Evolutionary conservation across 2,888 invertebrate species (phyloP).

Genomic region (Macrophya alboannulata): DNA sequence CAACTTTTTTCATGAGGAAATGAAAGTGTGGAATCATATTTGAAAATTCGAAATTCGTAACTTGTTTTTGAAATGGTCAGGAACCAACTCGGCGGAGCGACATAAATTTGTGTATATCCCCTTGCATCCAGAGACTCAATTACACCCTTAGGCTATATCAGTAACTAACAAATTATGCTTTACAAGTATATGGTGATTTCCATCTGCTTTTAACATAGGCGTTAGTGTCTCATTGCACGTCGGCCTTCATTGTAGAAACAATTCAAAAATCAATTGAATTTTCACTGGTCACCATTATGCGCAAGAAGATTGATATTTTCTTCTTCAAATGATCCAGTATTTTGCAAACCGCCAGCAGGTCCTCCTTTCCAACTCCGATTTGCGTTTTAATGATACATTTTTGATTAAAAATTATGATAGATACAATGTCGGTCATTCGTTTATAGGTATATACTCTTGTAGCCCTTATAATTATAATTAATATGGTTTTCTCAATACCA

Average conservation of each 20-base stretch:
- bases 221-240: not conserved
- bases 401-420: conserved; percentile 47
- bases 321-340: conserved; percentile 31
- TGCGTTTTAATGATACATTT: conserved; percentile 46
- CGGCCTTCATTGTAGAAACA: no score
- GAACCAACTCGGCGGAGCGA: no score
- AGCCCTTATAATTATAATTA: conserved; percentile 50
- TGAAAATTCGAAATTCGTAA: no score
- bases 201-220: not conserved
- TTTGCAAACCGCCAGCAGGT: conserved; percentile 49
- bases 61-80: no score
- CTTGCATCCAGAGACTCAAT: no score
- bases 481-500: conserved; percentile 65
- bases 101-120: no score
- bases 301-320: not conserved
- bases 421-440: conserved; percentile 23
- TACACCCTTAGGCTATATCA: no score
- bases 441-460: conserved; percentile 41
- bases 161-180: no score
- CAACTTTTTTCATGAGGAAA: no score
- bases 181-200: not conserved
- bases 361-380: conserved; percentile 54
- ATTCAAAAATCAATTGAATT: not conserved
- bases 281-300: not conserved
- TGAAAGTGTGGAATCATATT: no score